These are phyloP conservation scores for Solenopsis fugax DNA, from an alignment of 1,140 invertebrate genomes.

Conservation along the genomic window DNA sequence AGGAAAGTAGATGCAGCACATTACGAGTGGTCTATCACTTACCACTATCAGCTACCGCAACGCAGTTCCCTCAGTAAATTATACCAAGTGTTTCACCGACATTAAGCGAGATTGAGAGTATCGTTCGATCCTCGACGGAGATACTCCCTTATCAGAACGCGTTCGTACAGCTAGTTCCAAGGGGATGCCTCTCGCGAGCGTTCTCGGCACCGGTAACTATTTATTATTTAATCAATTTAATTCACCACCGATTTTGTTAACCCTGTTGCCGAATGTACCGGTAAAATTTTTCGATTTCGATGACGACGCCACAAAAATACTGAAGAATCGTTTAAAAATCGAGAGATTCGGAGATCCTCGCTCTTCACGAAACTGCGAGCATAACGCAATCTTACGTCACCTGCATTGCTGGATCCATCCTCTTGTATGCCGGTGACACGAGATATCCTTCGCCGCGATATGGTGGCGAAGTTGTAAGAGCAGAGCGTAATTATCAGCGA, in stretches of 20 bases:
- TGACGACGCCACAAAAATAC: background rate
- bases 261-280: background rate
- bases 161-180: background rate
- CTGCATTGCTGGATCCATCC: background rate
- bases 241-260: conserved; percentile 2
- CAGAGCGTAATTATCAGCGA: background rate
- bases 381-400: conserved; percentile 2
- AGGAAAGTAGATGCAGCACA: conserved; percentile 85
- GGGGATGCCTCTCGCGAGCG: background rate
- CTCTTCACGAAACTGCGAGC: background rate
- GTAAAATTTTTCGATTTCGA: background rate
- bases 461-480: background rate
- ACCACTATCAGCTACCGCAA: conserved; percentile 80
- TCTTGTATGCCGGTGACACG: background rate
- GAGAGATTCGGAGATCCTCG: background rate
- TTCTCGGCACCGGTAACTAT: background rate
- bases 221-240: conserved; percentile 43
- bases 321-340: background rate
- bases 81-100: conserved; percentile 76
- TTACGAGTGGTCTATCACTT: conserved; percentile 84
- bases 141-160: conserved; percentile 54
- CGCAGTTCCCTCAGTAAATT: conserved; percentile 78
- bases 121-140: conserved; percentile 55
- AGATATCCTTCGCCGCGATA: background rate
- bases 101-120: conserved; percentile 74